Conservation (phyloP, 1,140 invertebrate genomes). For the Calephelis virginiensis region DNA sequence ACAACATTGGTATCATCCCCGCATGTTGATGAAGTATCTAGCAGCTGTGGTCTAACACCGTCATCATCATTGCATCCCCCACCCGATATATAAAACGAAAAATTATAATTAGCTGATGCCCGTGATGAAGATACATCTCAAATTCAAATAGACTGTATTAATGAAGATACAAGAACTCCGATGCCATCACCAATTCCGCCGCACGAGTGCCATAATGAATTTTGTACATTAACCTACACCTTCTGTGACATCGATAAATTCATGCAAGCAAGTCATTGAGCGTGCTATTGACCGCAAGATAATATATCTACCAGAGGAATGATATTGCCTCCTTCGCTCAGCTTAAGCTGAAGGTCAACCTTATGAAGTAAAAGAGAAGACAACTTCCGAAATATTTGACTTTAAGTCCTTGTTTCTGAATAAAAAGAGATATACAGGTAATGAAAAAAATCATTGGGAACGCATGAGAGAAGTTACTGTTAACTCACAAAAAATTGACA, state of each 20-base stretch:
- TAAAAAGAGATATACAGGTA: constrained; percentile 24
- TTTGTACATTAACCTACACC: too few relatives aligned
- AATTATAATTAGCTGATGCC: too few relatives aligned
- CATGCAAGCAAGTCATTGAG: background rate
- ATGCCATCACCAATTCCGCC: background rate
- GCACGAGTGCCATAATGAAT: too few relatives aligned
- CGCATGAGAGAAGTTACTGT: constrained; percentile 3
- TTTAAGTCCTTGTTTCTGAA: background rate
- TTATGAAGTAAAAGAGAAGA: constrained; percentile 21
- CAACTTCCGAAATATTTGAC: background rate
- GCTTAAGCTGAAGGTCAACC: constrained; percentile 19
- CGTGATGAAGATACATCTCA: too few relatives aligned
- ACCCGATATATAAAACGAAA: too few relatives aligned
- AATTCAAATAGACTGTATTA: too few relatives aligned
- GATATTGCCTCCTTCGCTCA: constrained; percentile 15
- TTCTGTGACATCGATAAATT: too few relatives aligned
- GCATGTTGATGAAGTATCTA: too few relatives aligned
- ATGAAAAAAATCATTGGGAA: constrained; percentile 14
- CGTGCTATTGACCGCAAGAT: background rate
- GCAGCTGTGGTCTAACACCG: too few relatives aligned
- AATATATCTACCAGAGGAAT: background rate
- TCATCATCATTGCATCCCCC: background rate
- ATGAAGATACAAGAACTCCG: background rate
- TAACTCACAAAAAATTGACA: background rate
- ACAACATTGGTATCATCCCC: background rate